Evolutionary conservation across 2,113 vertebrate species (phyloP), one percentile per base, ranked within the genome.

Genomic region (Puffinus mauretanicus): DNA sequence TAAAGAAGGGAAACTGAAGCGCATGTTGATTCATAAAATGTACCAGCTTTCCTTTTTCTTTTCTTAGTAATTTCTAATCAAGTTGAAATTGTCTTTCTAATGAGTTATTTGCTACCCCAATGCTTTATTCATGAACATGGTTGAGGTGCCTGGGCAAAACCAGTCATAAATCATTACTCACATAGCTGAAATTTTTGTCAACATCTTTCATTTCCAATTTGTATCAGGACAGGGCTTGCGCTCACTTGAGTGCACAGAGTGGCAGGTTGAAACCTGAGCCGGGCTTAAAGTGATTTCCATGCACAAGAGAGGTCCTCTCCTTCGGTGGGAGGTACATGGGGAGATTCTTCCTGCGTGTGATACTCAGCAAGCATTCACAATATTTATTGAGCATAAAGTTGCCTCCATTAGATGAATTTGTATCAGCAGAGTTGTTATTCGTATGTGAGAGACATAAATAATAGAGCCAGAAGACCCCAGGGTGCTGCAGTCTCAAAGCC

Each of bases 121-220:
- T 81, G 83, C 83, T 84, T 93, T 94, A 91, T 89, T 92, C 44
- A 42, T 6, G 3, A 76, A 46, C 42, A 51, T 24, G 86, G 57
- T 70, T 77, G 79, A 90, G 60, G 69, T 94, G 75, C 42, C 79
- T 69, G 47, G 77, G 82, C 92, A 94, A 93, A 95, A 92, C n/a
- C 34, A 60, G 91, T 96, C 93, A 88, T 88, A 95, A 87, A 94
- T 82, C 88, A 76, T 96, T 96, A 88, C 75, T 93, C 82, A 64
- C 90, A 90, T 82, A 86, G 87, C 66, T 96, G 93, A 92, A 95
- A 93, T 87, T 96, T 76, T 89, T 95, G 92, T 96, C 90, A 95
- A 73, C 86, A 94, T 92, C 84, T 78, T 96, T 97, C 77, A 25
- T 91, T 95, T 96, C 86, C 64, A 89, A 91, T 89, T 88, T 96